Evolutionary conservation across 2,113 vertebrate genomes (phyloP), one percentile per base, ranked within the genome.

Genomic region (Ochotona curzoniae): DNA sequence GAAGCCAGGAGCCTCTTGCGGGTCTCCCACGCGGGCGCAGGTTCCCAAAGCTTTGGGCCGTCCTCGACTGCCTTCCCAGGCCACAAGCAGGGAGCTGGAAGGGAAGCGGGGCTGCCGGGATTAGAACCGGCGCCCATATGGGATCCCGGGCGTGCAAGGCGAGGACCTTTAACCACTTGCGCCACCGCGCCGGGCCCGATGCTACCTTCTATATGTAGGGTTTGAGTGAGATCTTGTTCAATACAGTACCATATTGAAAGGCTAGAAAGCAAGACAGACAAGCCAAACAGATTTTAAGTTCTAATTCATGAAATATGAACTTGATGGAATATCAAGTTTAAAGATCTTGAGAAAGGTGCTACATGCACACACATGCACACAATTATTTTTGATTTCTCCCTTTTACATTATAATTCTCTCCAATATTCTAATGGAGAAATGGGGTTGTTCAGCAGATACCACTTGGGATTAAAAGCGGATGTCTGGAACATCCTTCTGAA

Each of bases 401-500:
- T 26, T 44, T 32, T 35, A 38, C 3, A 8, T 79, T 49, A 17
- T 12, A 66, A 23, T 82, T 92, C 3, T 83, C 51, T 81, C 13
- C 49, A 67, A 17, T 1, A 67, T 86, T 88, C 10, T 83, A 0
- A 28, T 54, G 86, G 66, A 21, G 28, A 73, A 80, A n/a, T 49
- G 15, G 15, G 73, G 6, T 88, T 49, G 54, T 54, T 18, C 28
- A 82, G 60, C 25, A 94, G 20, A 82, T 73, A 54, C 2, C 64
- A 86, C 5, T 54, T 17, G 35, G 57, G 7, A 21, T 94, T 89
- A 74, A 25, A 87, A 67, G 23, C 12, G 61, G 51, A 78, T 61
- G 0, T 0, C 25, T 80, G 57, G 47, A 89, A 93, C 81, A 67
- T 90, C 67, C n/a, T 83, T 91, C 83, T 83, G 61, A 94, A 74